Evolutionary conservation across 2,888 invertebrate species (phyloP).

Genomic region (Monochamus alternatus): DNA sequence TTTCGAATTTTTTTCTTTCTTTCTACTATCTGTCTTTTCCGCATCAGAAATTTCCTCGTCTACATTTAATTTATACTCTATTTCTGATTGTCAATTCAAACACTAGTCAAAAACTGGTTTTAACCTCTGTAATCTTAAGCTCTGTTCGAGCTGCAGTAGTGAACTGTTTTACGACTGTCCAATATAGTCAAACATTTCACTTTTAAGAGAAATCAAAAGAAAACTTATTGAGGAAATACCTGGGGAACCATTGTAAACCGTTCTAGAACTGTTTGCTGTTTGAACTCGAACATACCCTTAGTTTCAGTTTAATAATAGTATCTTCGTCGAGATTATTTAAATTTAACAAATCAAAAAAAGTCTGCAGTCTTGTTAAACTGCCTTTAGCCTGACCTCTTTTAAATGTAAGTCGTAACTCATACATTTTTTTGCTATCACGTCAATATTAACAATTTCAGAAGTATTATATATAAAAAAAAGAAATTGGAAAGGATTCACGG

Average conservation of each 20-base stretch:
- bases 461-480: neutral
- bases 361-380: neutral
- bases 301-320: neutral
- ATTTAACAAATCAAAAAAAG: constrained; percentile 1
- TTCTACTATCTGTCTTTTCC: neutral
- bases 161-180: no score
- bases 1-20: neutral
- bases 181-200: no score
- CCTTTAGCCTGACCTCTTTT: constrained; percentile 12
- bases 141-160: no score
- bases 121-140: neutral
- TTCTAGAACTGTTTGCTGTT: no score
- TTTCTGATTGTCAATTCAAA: neutral
- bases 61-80: neutral
- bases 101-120: neutral
- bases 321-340: constrained; percentile 8
- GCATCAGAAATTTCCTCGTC: neutral
- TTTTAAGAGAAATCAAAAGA: no score
- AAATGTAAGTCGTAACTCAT: constrained; percentile 4
- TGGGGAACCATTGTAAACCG: no score
- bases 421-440: neutral
- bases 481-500: constrained; percentile 12
- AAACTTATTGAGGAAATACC: no score
- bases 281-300: neutral
- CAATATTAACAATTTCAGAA: neutral